A percentile compares a stretch with the other conserved stretches of the same genome.
Evolutionary conservation across 2,113 vertebrate genomes (phyloP).

Genomic region (Tragelaphus strepsiceros): DNA sequence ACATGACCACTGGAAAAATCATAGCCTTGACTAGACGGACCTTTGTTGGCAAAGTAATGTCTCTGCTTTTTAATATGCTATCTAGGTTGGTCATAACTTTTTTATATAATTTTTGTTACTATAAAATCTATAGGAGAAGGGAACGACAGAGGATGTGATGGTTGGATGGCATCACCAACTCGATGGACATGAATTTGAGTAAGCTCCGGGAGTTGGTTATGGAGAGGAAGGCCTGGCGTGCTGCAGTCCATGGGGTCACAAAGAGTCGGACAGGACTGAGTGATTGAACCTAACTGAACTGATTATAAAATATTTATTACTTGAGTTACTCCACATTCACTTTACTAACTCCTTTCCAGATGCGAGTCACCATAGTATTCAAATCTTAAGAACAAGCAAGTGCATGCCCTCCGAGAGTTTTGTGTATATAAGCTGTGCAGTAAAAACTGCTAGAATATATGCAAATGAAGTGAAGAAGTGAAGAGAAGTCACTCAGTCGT

Average conservation of each 20-base stretch:
- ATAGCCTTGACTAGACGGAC: not conserved
- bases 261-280: not conserved
- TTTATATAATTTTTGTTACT: not conserved
- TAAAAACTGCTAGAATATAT: not conserved
- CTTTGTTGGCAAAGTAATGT: not conserved
- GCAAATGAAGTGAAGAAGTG: not conserved
- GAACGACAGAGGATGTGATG: not conserved
- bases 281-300: not conserved
- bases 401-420: not conserved
- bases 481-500: not conserved
- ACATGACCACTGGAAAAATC: not conserved
- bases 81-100: too few relatives aligned
- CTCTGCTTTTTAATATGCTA: not conserved
- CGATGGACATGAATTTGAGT: not conserved
- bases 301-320: not conserved
- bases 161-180: not conserved
- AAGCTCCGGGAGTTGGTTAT: not conserved
- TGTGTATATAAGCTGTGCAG: accelerated
- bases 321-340: not conserved
- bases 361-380: not conserved
- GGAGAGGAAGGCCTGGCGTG: not conserved
- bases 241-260: not conserved
- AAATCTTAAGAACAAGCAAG: not conserved
- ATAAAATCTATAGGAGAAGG: not conserved
- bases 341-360: not conserved